phyloP scores from a whole-genome alignment of 1,140 invertebrate species.

The Macrocentrus cingulum region DNA sequence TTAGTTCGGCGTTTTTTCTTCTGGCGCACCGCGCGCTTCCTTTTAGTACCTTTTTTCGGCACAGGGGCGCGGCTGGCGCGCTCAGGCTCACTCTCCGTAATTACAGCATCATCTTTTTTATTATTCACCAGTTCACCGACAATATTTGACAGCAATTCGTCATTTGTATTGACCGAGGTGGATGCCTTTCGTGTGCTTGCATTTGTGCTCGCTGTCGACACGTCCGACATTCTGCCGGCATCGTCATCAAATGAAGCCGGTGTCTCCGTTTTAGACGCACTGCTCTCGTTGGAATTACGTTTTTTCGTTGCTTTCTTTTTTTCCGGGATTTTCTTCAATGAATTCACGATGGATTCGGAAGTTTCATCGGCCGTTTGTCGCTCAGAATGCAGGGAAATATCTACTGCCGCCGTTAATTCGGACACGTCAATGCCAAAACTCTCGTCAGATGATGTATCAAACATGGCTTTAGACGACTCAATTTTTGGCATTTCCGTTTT shows the following conservation, averaged over 20 bases:
- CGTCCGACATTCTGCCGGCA: constrained; percentile 36
- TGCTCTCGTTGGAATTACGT: constrained; percentile 13
- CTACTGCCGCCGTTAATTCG: constrained; percentile 40
- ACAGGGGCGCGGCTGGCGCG: constrained; percentile 27
- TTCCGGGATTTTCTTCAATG: neutral
- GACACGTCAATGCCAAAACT: constrained; percentile 48
- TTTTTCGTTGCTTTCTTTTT: constrained; percentile 7
- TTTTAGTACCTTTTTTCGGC: neutral
- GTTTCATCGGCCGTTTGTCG: constrained; percentile 24
- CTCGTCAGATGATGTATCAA: constrained; percentile 53
- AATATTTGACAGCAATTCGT: constrained; percentile 40
- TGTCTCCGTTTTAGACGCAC: constrained; percentile 26
- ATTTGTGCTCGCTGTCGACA: constrained; percentile 27
- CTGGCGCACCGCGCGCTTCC: constrained; percentile 2
- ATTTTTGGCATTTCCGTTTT: constrained; percentile 42
- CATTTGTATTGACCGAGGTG: constrained; percentile 28
- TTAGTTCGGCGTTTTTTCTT: constrained; percentile 14
- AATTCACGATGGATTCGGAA: constrained; percentile 13
- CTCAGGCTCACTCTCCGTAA: constrained; percentile 26
- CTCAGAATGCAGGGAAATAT: constrained; percentile 46
- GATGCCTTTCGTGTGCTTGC: no score
- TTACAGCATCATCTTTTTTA: constrained; percentile 13
- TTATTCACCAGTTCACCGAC: constrained; percentile 34
- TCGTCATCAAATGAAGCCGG: constrained; percentile 31
- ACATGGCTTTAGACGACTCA: constrained; percentile 39